These are phyloP conservation scores for Schlechtendalia chinensis DNA, from an alignment of 1,140 invertebrate genomes.

Conservation along the genomic window DNA sequence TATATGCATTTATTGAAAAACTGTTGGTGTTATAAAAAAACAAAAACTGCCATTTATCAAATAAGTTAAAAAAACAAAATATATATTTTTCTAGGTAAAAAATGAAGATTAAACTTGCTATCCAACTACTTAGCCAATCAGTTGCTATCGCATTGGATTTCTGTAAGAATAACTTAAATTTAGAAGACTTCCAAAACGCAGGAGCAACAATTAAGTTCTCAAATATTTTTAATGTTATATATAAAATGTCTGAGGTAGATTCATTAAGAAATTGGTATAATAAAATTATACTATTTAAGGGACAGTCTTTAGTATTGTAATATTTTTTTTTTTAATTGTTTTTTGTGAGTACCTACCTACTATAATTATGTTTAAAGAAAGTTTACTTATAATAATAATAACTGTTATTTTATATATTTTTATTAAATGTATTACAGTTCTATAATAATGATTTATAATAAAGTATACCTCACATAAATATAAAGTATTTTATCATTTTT, in stretches of 20 bases:
- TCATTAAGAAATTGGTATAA: not conserved
- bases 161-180: constrained; percentile 10
- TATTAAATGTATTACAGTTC: too few species aligned
- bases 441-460: too few species aligned
- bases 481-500: too few species aligned
- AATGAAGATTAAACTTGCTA: constrained; percentile 12
- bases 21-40: constrained; percentile 16
- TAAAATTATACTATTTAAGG: not conserved
- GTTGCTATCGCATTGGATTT: not conserved
- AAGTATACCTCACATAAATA: too few species aligned
- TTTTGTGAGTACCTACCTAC: too few species aligned
- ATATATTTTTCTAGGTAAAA: constrained; percentile 10
- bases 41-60: constrained; percentile 22
- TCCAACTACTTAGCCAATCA: constrained; percentile 9
- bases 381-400: too few species aligned
- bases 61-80: constrained; percentile 31
- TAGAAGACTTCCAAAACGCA: constrained; percentile 21
- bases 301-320: not conserved
- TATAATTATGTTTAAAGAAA: too few species aligned
- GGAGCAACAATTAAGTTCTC: constrained; percentile 7
- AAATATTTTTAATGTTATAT: constrained; percentile 8
- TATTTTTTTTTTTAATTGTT: too few species aligned
- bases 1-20: constrained; percentile 27
- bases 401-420: too few species aligned
- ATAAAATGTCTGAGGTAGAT: constrained; percentile 1